Base-by-base conservation (phyloP, 2,888 invertebrate species). In the Dryadula phaetusa region DNA sequence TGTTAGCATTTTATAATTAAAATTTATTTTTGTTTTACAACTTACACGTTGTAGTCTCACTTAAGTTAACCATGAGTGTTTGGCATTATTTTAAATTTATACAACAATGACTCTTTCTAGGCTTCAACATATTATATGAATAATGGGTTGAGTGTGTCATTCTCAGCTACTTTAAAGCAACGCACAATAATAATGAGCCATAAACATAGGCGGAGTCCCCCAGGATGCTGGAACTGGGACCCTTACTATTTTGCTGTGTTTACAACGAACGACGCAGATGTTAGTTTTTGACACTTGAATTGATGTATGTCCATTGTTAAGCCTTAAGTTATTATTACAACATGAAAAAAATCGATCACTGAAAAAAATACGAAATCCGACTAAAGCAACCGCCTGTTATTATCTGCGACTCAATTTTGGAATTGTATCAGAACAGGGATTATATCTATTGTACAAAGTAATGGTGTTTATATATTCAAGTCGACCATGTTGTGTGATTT, bases 391-490 rank as follows among this genome's bases (percentile, higher is more conserved):
- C 81, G 82, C 78, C 75, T 74, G 78, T 81, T 81, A 82, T 80
- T 77, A 78, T 77, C 77, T 77, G 74, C 72, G 83, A 85, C 79
- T 83, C 80, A 80, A 82, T 85, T 85, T 83, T 82, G 75, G 77
- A 76, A 78, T 82, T 82, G 80, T 87, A 80, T 76, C 78, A 80
- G 84, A 89, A 90, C 88, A 82, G 83, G 84, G 90, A 90, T 90
- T 90, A 89, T 80, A 81, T 85, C 71, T 83, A 84, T 92, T 91
- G 90, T 92, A 77, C 78, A 80, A 79, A 77, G 82, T 91, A 87
- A 92, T 92, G 90, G 90, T 92, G 88, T 92, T 91, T 92, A 92
- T 90, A 88, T 92, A 92, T 91, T 91, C 92, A 88, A 89, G 90
- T 92, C 89, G 88, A 81, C 85, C 86, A 84, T 88, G 86, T 87